Base-by-base conservation (phyloP, 2,888 invertebrate genomes). In the Drosophila atripex region DNA sequence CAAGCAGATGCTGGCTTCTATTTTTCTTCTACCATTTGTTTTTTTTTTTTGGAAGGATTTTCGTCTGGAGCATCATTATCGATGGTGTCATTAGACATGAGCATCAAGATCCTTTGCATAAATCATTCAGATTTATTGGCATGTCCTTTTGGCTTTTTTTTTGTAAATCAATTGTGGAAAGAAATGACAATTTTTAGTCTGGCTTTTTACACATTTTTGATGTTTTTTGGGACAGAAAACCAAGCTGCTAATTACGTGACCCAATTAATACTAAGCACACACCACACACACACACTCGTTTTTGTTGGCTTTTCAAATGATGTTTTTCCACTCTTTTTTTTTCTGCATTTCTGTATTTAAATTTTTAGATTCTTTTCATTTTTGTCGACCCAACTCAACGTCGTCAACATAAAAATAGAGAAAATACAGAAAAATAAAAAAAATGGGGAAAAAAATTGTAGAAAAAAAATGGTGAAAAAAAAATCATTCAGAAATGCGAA, bases 181-280 rank as follows among this genome's bases (percentile, higher is more conserved):
- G 7, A 25, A 25, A 25, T 25, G 25, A 25, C 25, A 25, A 25
- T 25, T 25, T 25, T 25, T 25, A 7, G 25, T 25, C 18, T 25
- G 25, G 25, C 1, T 23, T 23, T 23, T 23, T 3, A 23, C 0
- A 23, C 21, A 28, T 8, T 8, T 63, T 56, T 39, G 49, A 25
- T 58, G 60, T 35, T 28, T 54, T 41, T 47, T n/a, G n/a, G 18
- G 21, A 18, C 51, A 58, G 12, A 35, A 68, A 69, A 28, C 9
- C 68, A 68, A 68, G 65, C 77, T 80, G 80, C 78, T 80, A 84
- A 80, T 80, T 80, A 80, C 80, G 80, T 80, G 80, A 80, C 80
- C 80, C 85, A 80, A 80, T 80, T 80, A 80, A 78, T 77, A 73
- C 79, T 75, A 82, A 80, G 53, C 77, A 65, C 79, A 75, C 68